Evolutionary conservation across 2,113 vertebrate genomes (phyloP).

Genomic region (Calidris pygmaea): DNA sequence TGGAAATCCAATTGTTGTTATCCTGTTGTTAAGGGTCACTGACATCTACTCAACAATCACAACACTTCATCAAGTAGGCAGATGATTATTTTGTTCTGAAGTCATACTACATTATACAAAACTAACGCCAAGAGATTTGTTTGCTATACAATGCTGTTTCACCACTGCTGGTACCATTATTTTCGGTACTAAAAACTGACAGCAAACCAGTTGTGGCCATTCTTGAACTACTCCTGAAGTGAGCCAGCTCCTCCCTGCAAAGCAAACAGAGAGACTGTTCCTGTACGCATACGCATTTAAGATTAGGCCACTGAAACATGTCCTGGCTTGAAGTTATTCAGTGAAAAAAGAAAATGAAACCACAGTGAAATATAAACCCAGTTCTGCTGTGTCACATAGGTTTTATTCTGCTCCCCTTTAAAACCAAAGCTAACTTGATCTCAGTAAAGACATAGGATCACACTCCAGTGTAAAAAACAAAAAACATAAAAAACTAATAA

Average conservation of each 20-base stretch:
- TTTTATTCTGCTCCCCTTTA: background rate
- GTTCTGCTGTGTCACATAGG: background rate
- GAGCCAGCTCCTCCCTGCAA: conserved; percentile 46
- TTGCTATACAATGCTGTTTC: background rate
- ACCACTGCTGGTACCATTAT: background rate
- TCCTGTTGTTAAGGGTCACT: background rate
- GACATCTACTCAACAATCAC: background rate
- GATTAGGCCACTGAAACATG: conserved; percentile 53
- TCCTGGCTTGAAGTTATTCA: conserved; percentile 31
- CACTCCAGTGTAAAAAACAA: background rate
- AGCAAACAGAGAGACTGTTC: conserved; percentile 29
- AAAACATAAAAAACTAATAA: background rate
- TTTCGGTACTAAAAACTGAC: background rate
- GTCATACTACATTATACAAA: background rate
- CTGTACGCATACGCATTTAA: background rate
- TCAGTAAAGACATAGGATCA: background rate
- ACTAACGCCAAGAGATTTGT: background rate
- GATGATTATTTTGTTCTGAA: background rate
- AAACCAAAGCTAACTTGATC: background rate
- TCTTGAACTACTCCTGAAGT: background rate
- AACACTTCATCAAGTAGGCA: background rate
- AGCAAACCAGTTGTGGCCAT: background rate
- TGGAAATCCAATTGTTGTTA: background rate
- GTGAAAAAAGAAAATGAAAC: conserved; percentile 57
- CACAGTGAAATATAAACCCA: background rate